Conservation (phyloP, 2,113 vertebrate species). For the Psilopogon haemacephalus region DNA sequence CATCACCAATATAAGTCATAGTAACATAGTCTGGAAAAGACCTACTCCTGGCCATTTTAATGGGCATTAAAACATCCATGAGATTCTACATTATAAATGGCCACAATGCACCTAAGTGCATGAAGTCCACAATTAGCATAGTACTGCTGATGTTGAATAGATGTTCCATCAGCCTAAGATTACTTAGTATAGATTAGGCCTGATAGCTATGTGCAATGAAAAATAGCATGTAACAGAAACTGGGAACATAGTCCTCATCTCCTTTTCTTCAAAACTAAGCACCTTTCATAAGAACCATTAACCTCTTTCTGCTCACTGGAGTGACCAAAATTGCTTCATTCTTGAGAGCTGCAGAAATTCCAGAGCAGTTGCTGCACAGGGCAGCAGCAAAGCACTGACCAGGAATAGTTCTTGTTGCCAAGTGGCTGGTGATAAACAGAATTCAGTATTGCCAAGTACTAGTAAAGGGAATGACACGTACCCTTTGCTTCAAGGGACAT, state of each 20-base stretch:
- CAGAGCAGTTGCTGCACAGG: background rate
- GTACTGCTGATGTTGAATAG: background rate
- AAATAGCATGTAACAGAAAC: background rate
- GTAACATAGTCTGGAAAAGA: background rate
- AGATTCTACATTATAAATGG: background rate
- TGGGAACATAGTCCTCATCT: background rate
- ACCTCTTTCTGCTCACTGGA: background rate
- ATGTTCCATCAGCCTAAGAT: background rate
- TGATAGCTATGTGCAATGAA: background rate
- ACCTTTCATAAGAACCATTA: background rate
- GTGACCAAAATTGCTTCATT: background rate
- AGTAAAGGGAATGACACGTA: background rate
- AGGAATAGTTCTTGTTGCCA: background rate
- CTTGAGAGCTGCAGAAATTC: background rate
- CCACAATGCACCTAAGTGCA: background rate
- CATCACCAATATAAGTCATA: background rate
- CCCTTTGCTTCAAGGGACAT: background rate
- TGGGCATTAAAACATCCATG: background rate
- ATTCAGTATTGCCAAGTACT: background rate
- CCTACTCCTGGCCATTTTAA: background rate
- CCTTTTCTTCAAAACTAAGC: background rate
- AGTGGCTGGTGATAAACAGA: conserved; percentile 13
- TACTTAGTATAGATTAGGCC: background rate
- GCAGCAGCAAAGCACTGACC: background rate
- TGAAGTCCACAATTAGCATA: background rate